Evolutionary conservation across 2,113 vertebrate species (phyloP), one percentile per base, ranked within the genome.

Genomic region (Eubucco bourcierii): DNA sequence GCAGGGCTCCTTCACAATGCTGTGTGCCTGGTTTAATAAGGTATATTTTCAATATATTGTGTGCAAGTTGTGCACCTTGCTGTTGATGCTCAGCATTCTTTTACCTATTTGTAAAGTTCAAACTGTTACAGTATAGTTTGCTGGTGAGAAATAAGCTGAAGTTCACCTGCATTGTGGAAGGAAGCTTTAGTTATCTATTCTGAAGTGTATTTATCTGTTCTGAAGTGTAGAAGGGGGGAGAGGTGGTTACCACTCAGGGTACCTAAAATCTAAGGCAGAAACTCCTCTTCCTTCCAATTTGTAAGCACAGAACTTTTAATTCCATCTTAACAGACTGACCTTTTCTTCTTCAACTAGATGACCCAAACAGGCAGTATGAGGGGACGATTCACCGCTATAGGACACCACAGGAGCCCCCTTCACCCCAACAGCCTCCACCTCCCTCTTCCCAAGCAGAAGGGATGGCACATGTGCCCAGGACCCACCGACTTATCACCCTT

Each of bases 401-500:
- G 23, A 97, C 98, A 20, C 97, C 95, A 21, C 98, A 98, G 79
- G 98, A 98, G 34, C 97, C 98, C 2, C 97, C 98, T 7, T 98
- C 98, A 65, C 97, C 98, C 24, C 99, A 99, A 27, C 98, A 97
- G 41, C 97, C 97, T 27, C 96, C 97, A 16, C 95, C 68, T 39
- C 81, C 97, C 33, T 94, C 98, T 24, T 97, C 98, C 34, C 98
- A 99, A 92, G 95, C 97, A 21, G 98, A 99, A 46, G 96, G 97
- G 50, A 98, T 98, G 96, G 97, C 98, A 13, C 98, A 98, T 1
- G 98, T 98, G 68, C 98, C 98, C 77, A 98, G 99, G 93, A 99
- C 99, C 16, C 99, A 99, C 91, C 98, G 99, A 25, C 98, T 99
- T 66, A 99, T 99, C 98, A 99, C 99, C 37, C 97, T 99, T 66